Conservation (phyloP, 2,888 invertebrate genomes). For the Macrostomum cliftonense region DNA sequence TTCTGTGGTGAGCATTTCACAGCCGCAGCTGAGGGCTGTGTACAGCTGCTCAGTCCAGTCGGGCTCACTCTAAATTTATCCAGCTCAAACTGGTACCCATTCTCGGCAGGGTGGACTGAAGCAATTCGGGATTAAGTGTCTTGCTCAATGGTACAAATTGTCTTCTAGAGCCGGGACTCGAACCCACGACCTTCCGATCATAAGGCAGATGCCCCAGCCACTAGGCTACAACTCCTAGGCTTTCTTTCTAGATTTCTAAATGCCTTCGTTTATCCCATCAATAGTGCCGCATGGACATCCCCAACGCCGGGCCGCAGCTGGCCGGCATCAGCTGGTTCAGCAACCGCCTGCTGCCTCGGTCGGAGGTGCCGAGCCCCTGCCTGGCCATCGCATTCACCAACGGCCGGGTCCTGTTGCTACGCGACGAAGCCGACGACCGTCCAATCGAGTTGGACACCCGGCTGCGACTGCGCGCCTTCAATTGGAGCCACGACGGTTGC, state of each 20-base stretch:
- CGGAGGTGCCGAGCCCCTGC: constrained; percentile 41
- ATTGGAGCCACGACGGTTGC: constrained; percentile 81
- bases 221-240: no score
- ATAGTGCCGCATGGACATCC: constrained; percentile 1
- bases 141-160: no score
- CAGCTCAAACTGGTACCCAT: no score
- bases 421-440: constrained; percentile 66
- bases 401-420: constrained; percentile 71
- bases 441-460: constrained; percentile 64
- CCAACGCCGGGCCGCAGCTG: constrained; percentile 45
- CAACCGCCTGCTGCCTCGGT: constrained; percentile 28
- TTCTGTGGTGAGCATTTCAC: constrained; percentile 44
- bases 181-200: no score
- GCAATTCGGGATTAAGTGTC: no score
- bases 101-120: no score
- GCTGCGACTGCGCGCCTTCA: constrained; percentile 58
- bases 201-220: no score
- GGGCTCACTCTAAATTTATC: no score
- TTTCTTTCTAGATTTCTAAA: no score
- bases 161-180: no score
- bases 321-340: constrained; percentile 71
- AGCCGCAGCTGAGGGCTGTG: no score
- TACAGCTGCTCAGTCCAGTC: constrained; percentile 14
- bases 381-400: constrained; percentile 69
- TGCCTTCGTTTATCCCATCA: no score